A percentile compares a stretch with the other conserved stretches of the same genome.
Evolutionary conservation across 1,140 invertebrate genomes (phyloP).

Genomic region (Battus philenor): DNA sequence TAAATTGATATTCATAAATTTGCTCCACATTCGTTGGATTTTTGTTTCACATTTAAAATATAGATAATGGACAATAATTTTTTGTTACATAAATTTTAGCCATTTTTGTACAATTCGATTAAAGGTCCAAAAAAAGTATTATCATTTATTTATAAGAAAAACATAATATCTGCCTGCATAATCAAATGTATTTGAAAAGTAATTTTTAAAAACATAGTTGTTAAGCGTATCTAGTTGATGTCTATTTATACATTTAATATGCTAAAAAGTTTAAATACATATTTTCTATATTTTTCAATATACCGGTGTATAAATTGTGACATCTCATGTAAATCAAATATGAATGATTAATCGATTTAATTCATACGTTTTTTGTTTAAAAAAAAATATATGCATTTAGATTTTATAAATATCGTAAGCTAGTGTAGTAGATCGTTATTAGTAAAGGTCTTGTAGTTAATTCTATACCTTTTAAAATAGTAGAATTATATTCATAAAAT

Average conservation of each 20-base stretch:
- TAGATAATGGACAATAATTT: constrained; percentile 24
- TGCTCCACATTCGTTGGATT: too few species aligned
- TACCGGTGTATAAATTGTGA: neutral
- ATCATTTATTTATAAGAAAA: neutral
- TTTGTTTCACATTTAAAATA: constrained; percentile 18
- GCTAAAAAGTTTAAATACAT: neutral
- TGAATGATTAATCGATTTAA: constrained; percentile 26
- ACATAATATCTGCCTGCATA: too few species aligned
- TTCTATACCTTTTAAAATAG: neutral
- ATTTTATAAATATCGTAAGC: constrained; percentile 9
- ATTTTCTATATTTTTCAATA: neutral
- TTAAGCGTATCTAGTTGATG: neutral
- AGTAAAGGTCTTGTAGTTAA: too few species aligned
- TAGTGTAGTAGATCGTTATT: too few species aligned
- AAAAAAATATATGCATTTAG: neutral
- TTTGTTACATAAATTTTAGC: too few species aligned
- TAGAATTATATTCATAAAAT: neutral
- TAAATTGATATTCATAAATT: constrained; percentile 9
- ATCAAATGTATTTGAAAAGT: neutral
- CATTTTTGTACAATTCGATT: neutral
- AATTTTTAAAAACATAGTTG: constrained; percentile 1
- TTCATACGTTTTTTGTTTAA: constrained; percentile 10
- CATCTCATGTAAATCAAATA: constrained; percentile 24
- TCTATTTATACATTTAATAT: neutral
- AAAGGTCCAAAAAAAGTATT: constrained; percentile 1